Base-by-base conservation (phyloP, 2,797 vertebrate species). In the Ctenochaetus hawaiiensis region DNA sequence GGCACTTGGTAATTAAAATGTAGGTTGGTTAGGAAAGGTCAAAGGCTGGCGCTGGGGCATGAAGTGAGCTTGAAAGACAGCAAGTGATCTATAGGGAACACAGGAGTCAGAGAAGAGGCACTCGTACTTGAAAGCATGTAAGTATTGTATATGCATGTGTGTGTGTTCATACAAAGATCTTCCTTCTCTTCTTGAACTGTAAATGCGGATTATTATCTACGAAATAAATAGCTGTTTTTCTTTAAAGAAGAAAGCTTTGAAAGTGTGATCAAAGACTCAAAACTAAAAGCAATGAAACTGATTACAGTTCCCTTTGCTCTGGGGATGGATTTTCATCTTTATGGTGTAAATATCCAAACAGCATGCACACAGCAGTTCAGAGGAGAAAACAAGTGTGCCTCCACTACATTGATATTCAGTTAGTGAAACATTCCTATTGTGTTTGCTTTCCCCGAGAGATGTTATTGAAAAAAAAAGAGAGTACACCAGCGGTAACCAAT, bases 1-100 rank as follows among this genome's bases (percentile, higher is more conserved):
- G 51, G 74, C 65, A 75, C 67, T 63, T 53, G 60, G 66, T 88
- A 88, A 92, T 93, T 88, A 86, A 91, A 92, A 81, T 53, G 57
- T 30, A 63, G 70, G 41, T 48, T 54, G 73, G 68, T 83, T 74
- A 47, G 74, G 34, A 90, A 87, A 89, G 84, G 85, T 92, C 77
- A 82, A 61, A 76, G 59, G 69, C 65, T 60, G 54, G 11, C 61
- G 18, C 53, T 47, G 30, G 59, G 67, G 44, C 54, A 14, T 43
- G 23, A 66, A 58, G 58, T 45, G 18, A 45, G 41, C 60, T 26
- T 57, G 34, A 73, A 71, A 73, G 56, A 26, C 71, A 66, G 57
- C 16, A 34, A 67, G 51, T 23, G 49, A 67, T 75, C 26, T 22
- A 20, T 5, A 8, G 20, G 48, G 23, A n/a, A n/a, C 64, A 53